These are phyloP conservation scores for Cyprinus carpio DNA, from an alignment of 2,113 vertebrate genomes.

Conservation along the genomic window DNA sequence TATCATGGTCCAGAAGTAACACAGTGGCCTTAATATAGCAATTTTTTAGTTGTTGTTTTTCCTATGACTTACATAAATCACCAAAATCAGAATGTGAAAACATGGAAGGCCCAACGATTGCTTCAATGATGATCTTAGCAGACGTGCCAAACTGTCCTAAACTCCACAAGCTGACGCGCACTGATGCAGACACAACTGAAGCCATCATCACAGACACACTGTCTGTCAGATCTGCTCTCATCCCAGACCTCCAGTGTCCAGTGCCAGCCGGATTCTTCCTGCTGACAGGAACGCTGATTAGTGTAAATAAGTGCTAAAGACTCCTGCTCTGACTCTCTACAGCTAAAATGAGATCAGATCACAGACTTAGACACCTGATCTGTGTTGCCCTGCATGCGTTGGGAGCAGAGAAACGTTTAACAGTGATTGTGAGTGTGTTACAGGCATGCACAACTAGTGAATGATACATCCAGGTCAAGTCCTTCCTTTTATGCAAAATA, in stretches of 20 bases:
- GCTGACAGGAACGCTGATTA: constrained; percentile 42
- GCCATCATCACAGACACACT: constrained; percentile 24
- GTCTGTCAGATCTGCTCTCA: constrained; percentile 24
- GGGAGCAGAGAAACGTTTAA: not conserved
- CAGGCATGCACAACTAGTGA: not conserved
- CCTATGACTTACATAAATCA: not conserved
- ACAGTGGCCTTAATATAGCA: not conserved
- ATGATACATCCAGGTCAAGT: constrained; percentile 22
- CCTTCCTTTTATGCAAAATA: constrained; percentile 5
- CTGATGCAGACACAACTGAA: constrained; percentile 16
- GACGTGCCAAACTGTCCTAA: not conserved
- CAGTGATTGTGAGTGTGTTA: not conserved
- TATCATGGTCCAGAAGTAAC: not conserved
- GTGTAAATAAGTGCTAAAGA: constrained; percentile 30
- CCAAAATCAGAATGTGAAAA: not conserved
- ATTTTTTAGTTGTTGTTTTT: not conserved
- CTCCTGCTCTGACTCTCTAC: not conserved
- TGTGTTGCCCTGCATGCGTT: not conserved
- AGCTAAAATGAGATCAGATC: constrained; percentile 2
- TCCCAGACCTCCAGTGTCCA: constrained; percentile 12
- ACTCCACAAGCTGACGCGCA: not conserved
- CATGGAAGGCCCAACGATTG: not conserved
- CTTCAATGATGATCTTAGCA: not conserved
- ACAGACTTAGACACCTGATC: constrained; percentile 1
- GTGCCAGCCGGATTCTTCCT: not conserved